Percentiles rank a stretch among this genome's conserved stretches.
phyloP scores from a whole-genome alignment of 2,888 invertebrate species.

The Halocaridina rubra region DNA sequence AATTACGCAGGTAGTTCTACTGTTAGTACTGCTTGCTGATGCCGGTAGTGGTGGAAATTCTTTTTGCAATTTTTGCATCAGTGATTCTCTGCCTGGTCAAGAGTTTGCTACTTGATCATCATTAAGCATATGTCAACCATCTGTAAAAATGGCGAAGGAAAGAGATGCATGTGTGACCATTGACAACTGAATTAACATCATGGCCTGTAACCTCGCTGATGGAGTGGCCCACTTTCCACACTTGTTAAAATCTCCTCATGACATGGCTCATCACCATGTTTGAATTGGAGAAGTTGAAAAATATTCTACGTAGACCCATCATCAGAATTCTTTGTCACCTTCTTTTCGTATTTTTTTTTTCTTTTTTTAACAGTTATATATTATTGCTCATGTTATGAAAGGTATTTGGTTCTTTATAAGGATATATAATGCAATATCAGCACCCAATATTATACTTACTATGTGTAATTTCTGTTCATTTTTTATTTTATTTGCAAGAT shows the following conservation, averaged over 20 bases:
- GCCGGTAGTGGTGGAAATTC: neutral
- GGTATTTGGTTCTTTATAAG: constrained; percentile 23
- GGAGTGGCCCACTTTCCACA: constrained; percentile 39
- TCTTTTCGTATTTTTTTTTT: constrained; percentile 19
- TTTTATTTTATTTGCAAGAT: neutral
- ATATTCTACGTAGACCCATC: constrained; percentile 23
- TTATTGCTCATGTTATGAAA: constrained; percentile 17
- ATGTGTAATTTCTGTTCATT: too few species aligned
- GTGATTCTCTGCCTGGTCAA: too few species aligned
- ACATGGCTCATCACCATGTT: constrained; percentile 21
- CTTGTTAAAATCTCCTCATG: constrained; percentile 26
- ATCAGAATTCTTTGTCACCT: constrained; percentile 24
- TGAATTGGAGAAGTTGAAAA: constrained; percentile 20
- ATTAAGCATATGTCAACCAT: too few species aligned
- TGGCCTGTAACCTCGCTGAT: constrained; percentile 40
- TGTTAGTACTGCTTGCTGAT: neutral
- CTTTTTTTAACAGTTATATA: constrained; percentile 2
- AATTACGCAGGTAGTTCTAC: neutral
- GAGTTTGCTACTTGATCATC: too few species aligned
- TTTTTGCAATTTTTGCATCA: too few species aligned
- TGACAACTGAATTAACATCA: constrained; percentile 20
- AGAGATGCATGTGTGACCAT: constrained; percentile 11
- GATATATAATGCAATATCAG: neutral
- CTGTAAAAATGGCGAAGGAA: constrained; percentile 3
- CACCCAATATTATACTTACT: neutral